Base-by-base conservation (phyloP, 1,140 invertebrate genomes). In the Trichonephila clavipes region DNA sequence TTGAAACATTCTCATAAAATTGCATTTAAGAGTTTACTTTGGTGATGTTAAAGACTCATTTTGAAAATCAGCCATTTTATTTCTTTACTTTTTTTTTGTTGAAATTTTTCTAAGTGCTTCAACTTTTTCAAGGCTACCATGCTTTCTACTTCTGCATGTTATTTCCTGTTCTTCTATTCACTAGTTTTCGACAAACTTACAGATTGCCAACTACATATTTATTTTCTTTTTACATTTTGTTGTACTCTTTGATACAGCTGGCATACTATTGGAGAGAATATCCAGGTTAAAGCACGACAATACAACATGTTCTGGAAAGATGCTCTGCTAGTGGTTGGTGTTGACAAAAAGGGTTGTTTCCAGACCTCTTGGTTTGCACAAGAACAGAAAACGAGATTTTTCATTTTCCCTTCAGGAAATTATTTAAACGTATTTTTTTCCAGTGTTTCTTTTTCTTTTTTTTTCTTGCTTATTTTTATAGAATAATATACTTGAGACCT, bases 311-410 rank as follows among this genome's bases (percentile, higher is more conserved):
- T 58, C 51, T 83, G n/a, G 58, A 83, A 83, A 51, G 51, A 44
- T n/a, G 21, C 44, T 58, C 51, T 28, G 83, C 83, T 10, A 51
- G 21, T 59, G 3, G 10, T 1, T 28, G n/a, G 51, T 85, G 83
- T 85, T 85, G n/a, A 85, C 83, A 85, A 51, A 85, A 59, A 85
- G 51, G 83, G 83, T 85, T 85, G 58, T 59, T 85, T 85, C 3
- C 72, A 18, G 72, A 28, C 72, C 24, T 40, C 16, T 34, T 40
- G 72, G 16, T 77, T 28, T 77, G 34, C 16, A 7, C 18, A 18
- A 77, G 18, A 77, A 34, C 5, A 19, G 16, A 18, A 34, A 77
- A 77, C 34, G 72, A 28, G 28, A 28, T 77, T 77, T 77, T 28
- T 40, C 14, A 14, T 18, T 77, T 69, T 69, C 21, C 66, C 10